Conservation (phyloP, 2,113 vertebrate genomes). For the Sturnira hondurensis region DNA sequence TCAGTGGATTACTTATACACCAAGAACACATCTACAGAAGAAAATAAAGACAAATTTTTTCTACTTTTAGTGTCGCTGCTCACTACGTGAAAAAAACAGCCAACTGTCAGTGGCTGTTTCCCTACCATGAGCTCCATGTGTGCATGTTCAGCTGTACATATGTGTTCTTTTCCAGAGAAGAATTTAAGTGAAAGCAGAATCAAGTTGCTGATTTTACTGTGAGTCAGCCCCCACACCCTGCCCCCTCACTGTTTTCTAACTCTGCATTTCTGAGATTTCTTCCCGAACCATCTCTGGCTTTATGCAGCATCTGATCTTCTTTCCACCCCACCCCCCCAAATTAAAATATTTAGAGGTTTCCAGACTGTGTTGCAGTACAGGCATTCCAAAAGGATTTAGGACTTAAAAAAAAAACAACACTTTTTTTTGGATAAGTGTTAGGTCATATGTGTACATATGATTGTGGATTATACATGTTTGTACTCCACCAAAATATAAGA, state of each 20-base stretch:
- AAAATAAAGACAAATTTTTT: not conserved
- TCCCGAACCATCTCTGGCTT: not conserved
- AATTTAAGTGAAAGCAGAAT: not conserved
- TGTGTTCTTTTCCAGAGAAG: not conserved
- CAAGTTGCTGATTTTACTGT: not conserved
- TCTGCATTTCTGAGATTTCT: not conserved
- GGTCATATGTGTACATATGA: not conserved
- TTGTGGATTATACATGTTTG: not conserved
- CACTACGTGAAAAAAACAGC: not conserved
- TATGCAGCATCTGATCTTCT: not conserved
- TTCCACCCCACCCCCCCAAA: not conserved
- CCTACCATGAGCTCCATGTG: not conserved
- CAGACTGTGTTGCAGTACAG: not conserved
- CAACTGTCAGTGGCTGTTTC: not conserved
- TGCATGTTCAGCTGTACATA: fast-evolving
- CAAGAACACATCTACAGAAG: not conserved
- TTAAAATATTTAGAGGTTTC: not conserved
- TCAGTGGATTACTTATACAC: not conserved
- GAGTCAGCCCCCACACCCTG: not conserved
- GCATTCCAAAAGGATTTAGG: not conserved
- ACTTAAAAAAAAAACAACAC: not conserved
- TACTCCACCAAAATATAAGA: not conserved
- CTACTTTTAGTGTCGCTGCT: not conserved
- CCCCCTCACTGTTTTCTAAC: not conserved
- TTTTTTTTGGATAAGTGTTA: not conserved